Percentiles rank a stretch among this genome's conserved stretches.
Conservation (phyloP, 2,113 vertebrate genomes). For the Numida meleagris region DNA sequence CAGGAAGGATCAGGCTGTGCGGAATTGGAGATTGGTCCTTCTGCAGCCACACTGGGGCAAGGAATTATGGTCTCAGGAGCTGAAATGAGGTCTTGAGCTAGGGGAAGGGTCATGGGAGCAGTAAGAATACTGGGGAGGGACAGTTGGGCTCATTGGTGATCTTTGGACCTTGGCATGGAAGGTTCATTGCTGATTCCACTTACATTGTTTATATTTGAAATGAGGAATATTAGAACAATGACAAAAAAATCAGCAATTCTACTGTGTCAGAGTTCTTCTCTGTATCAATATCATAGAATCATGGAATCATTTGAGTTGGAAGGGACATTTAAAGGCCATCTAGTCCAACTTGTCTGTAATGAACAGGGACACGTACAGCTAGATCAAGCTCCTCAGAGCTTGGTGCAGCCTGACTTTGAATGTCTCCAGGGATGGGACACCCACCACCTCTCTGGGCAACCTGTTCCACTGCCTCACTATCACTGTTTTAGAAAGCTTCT, state of each 20-base stretch:
- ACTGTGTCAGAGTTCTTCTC: neutral
- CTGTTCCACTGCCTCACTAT: too few species aligned
- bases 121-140: neutral
- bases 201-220: neutral
- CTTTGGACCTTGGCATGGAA: neutral
- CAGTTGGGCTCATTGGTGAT: neutral
- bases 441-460: too few species aligned
- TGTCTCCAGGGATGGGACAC: too few species aligned
- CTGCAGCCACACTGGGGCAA: neutral
- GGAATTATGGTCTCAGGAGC: neutral
- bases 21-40: neutral
- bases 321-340: too few species aligned
- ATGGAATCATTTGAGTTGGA: too few species aligned
- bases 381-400: too few species aligned
- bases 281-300: neutral
- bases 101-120: fast-evolving
- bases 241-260: neutral
- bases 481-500: too few species aligned
- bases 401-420: too few species aligned
- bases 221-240: neutral
- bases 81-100: neutral
- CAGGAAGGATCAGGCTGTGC: neutral
- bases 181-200: neutral
- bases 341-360: too few species aligned
- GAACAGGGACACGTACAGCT: too few species aligned